phyloP scores from a whole-genome alignment of 2,113 vertebrate genomes.

The Trachemys scripta region DNA sequence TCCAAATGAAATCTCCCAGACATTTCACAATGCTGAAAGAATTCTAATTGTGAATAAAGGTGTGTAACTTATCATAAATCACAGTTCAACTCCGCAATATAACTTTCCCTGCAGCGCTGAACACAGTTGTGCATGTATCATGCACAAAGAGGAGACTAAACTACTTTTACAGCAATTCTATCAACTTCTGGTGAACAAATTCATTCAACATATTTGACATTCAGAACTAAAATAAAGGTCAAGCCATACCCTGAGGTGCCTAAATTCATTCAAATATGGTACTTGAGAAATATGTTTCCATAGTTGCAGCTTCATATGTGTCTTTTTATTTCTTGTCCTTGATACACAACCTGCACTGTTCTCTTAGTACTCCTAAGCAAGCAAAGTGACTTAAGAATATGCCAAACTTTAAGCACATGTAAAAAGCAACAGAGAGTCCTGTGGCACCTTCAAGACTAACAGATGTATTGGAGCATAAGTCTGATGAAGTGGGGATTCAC shows the following conservation, averaged over 20 bases:
- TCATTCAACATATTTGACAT: conserved; percentile 37
- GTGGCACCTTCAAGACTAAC: too few relatives aligned
- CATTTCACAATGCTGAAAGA: background rate
- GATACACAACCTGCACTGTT: background rate
- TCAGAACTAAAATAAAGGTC: conserved; percentile 40
- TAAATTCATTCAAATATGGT: background rate
- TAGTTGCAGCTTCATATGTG: conserved; percentile 20
- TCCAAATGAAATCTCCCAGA: background rate
- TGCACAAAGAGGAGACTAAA: conserved; percentile 7
- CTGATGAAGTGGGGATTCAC: too few relatives aligned
- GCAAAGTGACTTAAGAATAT: background rate
- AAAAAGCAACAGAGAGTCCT: too few relatives aligned
- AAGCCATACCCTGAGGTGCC: conserved; percentile 4
- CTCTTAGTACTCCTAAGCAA: background rate
- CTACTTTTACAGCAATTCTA: conserved; percentile 10
- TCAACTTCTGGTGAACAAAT: conserved; percentile 12
- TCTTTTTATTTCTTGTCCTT: background rate
- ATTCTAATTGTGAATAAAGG: conserved; percentile 24
- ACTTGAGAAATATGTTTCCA: conserved; percentile 21
- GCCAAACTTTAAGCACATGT: background rate
- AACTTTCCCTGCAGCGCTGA: conserved; percentile 15
- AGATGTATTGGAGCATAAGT: too few relatives aligned
- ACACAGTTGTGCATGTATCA: background rate
- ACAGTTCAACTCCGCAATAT: background rate
- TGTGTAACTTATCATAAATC: conserved; percentile 42